Evolutionary conservation across 2,888 invertebrate species (phyloP), one percentile per base, ranked within the genome.

Genomic region (Elysia crispata): DNA sequence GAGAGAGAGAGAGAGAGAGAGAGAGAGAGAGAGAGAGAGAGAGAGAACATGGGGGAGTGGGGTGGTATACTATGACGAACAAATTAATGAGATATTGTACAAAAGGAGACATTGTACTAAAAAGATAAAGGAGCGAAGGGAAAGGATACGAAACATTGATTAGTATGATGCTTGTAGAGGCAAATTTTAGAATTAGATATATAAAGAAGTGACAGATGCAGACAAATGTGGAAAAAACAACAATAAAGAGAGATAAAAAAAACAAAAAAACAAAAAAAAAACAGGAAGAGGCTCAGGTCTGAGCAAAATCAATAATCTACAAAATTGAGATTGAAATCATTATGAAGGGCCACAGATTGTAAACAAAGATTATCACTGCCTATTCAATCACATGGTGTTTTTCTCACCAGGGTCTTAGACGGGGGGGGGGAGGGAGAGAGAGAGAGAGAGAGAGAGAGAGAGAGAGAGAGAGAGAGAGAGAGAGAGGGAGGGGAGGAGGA

Each of bases 1-100:
- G 60, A 60, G 60, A 60, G 60, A 60, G 60, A 60, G 60, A 60
- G 60, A 60, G 60, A 60, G 60, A 60, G 60, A 60, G 60, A 60
- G 60, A 60, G 60, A 60, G 60, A 60, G 60, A 60, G 60, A 60
- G 60, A 60, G 60, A 60, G 60, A 60, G 60, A 60, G 60, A 60
- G 60, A 60, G 60, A 60, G 60, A 60, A 18, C 13, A 20, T 15
- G 54, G 20, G 54, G 20, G 54, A 54, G 54, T 15, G 54, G 20
- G 54, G 20, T 13, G 54, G 54, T 15, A 20, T 15, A 20, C 13
- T 15, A 20, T 13, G 13, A 20, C 54, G 13, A 54, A 54, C 13
- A 54, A 20, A 54, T 54, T 13, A 54, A 13, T 15, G 20, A 54
- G 54, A 54, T 54, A 20, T 20, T 54, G 13, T 54, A 54, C 54